A percentile compares a stretch with the other conserved stretches of the same genome.
Conservation (phyloP, 2,888 invertebrate species). For the Aphidoletes aphidimyza region DNA sequence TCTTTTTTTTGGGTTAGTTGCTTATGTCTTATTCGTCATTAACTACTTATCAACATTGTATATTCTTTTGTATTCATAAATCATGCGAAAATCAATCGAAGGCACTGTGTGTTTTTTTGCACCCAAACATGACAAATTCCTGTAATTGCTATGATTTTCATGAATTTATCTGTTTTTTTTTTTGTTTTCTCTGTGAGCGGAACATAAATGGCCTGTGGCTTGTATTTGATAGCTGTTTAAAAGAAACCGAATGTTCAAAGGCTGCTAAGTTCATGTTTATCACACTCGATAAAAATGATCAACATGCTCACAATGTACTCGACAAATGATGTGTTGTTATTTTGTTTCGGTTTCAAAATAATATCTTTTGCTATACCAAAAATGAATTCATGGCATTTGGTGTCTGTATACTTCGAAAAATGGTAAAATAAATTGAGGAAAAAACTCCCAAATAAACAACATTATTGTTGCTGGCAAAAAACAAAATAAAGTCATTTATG, state of each 20-base stretch:
- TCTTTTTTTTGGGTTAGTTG: background rate
- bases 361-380: too few relatives aligned
- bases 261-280: too few relatives aligned
- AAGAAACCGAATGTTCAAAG: too few relatives aligned
- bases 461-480: background rate
- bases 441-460: background rate
- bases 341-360: too few relatives aligned
- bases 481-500: background rate
- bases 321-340: too few relatives aligned
- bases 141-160: background rate
- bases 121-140: background rate
- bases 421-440: too few relatives aligned
- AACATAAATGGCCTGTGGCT: background rate
- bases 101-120: background rate
- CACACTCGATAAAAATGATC: too few relatives aligned
- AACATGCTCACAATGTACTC: too few relatives aligned
- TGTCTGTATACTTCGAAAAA: too few relatives aligned
- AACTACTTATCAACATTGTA: background rate
- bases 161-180: background rate
- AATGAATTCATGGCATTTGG: too few relatives aligned
- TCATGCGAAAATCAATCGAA: constrained; percentile 15
- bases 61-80: background rate
- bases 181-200: background rate
- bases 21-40: too few relatives aligned
- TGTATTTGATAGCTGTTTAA: background rate